Conservation (phyloP, 1,140 invertebrate species). For the Plectus sambesii region DNA sequence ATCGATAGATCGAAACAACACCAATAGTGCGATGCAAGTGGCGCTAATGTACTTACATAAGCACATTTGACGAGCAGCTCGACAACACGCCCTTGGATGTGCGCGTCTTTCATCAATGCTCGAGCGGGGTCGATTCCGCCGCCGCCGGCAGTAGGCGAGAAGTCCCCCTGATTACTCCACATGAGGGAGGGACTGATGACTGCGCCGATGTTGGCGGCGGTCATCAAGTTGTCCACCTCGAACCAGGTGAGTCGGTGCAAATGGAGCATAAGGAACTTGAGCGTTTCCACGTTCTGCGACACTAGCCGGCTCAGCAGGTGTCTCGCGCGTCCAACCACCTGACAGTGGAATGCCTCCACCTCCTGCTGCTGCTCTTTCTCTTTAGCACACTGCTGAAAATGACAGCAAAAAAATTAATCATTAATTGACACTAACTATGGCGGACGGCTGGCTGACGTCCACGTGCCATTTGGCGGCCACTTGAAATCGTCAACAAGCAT, state of each 20-base stretch:
- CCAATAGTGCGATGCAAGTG: neutral
- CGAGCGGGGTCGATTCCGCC: neutral
- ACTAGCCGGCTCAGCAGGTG: conserved; percentile 29
- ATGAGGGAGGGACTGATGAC: conserved; percentile 42
- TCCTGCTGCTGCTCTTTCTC: too few relatives aligned
- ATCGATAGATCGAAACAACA: conserved; percentile 3
- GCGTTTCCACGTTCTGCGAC: conserved; percentile 36
- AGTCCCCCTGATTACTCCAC: conserved; percentile 20
- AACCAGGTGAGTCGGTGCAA: conserved; percentile 43
- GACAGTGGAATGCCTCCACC: too few relatives aligned
- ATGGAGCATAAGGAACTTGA: conserved; percentile 39
- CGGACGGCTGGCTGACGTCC: too few relatives aligned
- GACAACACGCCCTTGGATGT: conserved; percentile 32
- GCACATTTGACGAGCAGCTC: conserved; percentile 39
- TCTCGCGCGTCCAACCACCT: too few relatives aligned
- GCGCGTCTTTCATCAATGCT: conserved; percentile 27
- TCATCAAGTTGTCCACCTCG: conserved; percentile 39
- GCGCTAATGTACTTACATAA: conserved; percentile 30
- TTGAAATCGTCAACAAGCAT: too few relatives aligned
- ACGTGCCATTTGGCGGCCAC: too few relatives aligned
- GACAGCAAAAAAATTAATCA: too few relatives aligned
- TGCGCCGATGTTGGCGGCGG: conserved; percentile 38
- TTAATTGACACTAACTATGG: too few relatives aligned
- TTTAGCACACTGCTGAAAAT: too few relatives aligned
- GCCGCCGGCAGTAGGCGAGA: conserved; percentile 4